Evolutionary conservation across 2,797 vertebrate genomes (phyloP), one percentile per base, ranked within the genome.

Genomic region (Scarus forsteni): DNA sequence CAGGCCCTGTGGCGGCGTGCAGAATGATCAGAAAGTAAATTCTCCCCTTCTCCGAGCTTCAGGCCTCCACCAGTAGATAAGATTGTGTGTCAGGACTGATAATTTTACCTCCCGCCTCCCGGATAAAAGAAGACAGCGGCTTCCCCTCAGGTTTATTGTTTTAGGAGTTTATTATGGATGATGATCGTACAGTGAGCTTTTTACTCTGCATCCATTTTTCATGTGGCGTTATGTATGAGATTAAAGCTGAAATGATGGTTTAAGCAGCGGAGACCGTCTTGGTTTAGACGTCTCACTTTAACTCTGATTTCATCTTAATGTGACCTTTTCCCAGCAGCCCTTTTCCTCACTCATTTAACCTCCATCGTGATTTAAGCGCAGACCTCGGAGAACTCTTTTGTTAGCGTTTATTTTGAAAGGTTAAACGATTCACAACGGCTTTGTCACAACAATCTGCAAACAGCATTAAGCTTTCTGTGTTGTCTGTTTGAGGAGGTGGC

Each of bases 61-160:
- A 81, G 73, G 86, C 79, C 91, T 89, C 92, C 87, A 90, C 64
- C 73, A 70, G 66, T 50, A 89, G 77, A 90, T 89, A 85, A 70
- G 59, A 85, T 70, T 66, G 67, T 70, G 70, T 90, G 71, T 84
- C 73, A 75, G 75, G 74, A 86, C 54, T 70, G 51, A 87, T 73
- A 76, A 75, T 73, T 79, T 63, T 70, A 48, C 51, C 34, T 73
- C 60, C 70, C 15, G 36, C 59, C 52, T 74, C 62, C 59, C 60
- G 75, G 73, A 80, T 79, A 71, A 73, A 75, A 73, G 58, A 75
- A 73, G 60, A 75, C 53, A 57, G 77, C 72, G 70, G 56, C 78
- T 78, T 85, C 70, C 81, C 77, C 74, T 71, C 39, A 0, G 35
- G 65, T 73, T 70, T 70, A 58, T 63, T 64, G 63, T 74, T 65